Evolutionary conservation across 2,113 vertebrate species (phyloP), one percentile per base, ranked within the genome.

Genomic region (Caracal caracal): DNA sequence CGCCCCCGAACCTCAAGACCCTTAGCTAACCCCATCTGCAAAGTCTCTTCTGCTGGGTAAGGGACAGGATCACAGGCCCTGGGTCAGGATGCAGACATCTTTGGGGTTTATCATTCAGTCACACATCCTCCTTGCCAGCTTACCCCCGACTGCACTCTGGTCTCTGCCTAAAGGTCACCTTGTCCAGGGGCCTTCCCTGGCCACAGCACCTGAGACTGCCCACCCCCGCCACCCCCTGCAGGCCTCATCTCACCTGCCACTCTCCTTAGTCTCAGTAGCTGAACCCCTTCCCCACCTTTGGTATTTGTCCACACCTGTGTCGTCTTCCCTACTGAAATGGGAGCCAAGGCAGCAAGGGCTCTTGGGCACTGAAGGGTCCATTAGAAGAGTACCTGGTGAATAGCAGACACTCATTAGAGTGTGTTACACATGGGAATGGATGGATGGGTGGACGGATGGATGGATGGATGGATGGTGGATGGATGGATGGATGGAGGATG

Each of bases 1-100:
- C 6, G 3, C 19, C 20, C 26, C 33, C 10, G 1, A 43, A 1
- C 8, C 43, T 24, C 24, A 6, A 19, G 49, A 6, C 22, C n/a
- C 33, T 81, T n/a, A 30, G 65, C 40, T 7, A 17, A 22, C 24
- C 76, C 66, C 30, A 15, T 22, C 37, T 16, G 22, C 49, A 71
- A 4, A 40, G 26, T 6, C 7, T 49, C 22, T 22, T 37, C 3
- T 19, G 6, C 19, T 1, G 0, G 6, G 10, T 20, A 4, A 75
- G 76, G 75, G 20, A 37, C 5, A 24, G 1, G 6, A 56, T 26
- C 26, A 4, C 33, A 24, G 75, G 37, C 30, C 40, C 63, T 24
- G 82, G n/a, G 33, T 26, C 12, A 28, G 30, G 73, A 5, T 3
- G 0, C 0, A 0, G 20, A 9, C 10, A 1, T 9, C 73, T 51